A percentile compares a stretch with the other conserved stretches of the same genome.
Conservation (phyloP, 1,140 invertebrate species). For the Trypoxylus dichotomus region DNA sequence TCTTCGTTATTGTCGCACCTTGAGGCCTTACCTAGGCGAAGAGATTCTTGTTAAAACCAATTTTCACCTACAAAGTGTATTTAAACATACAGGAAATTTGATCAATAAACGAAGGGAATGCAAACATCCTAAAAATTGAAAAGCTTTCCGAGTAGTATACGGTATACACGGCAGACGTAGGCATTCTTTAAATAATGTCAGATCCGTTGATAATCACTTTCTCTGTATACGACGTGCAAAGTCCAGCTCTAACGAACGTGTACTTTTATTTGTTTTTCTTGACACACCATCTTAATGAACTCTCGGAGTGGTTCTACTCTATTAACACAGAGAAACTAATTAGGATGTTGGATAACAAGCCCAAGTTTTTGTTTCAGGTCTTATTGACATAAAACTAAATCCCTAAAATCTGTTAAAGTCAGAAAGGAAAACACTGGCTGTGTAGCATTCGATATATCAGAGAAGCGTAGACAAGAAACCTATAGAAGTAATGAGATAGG, state of each 20-base stretch:
- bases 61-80: not conserved
- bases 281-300: not conserved
- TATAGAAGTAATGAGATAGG: no score
- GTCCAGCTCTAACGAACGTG: not conserved
- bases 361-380: not conserved
- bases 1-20: no score
- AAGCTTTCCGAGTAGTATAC: not conserved
- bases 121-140: not conserved
- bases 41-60: no score
- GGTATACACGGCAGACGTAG: not conserved
- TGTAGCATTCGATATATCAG: not conserved
- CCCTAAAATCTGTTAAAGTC: not conserved
- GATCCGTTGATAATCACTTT: not conserved
- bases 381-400: constrained; percentile 1
- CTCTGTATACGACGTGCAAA: not conserved
- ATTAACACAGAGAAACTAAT: constrained; percentile 4
- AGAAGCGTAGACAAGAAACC: not conserved
- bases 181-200: not conserved
- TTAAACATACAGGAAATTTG: not conserved
- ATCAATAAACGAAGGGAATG: not conserved
- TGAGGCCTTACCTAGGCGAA: no score
- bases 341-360: not conserved
- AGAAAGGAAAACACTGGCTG: not conserved
- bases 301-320: not conserved
- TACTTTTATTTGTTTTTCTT: not conserved